These are phyloP conservation scores for Picathartes gymnocephalus DNA, from an alignment of 2,113 vertebrate genomes.

Conservation along the genomic window DNA sequence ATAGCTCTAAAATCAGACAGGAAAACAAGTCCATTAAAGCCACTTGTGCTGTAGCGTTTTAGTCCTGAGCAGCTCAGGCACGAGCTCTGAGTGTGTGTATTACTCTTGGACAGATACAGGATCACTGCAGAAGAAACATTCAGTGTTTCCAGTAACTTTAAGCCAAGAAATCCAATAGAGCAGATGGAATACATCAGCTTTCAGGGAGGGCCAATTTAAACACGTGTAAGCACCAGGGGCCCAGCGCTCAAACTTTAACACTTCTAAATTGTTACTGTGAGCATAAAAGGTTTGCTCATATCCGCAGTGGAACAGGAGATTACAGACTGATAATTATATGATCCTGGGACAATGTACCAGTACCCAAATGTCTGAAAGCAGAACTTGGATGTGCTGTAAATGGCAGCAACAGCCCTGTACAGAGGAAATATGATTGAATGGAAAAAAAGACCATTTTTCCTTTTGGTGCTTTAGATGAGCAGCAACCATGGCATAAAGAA, in stretches of 20 bases:
- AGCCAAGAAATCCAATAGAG: slow-evolving; percentile 41
- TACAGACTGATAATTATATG: slow-evolving; percentile 3
- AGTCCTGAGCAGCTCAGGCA: neutral
- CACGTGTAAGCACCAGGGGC: slow-evolving; percentile 23
- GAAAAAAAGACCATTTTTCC: neutral
- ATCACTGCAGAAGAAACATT: slow-evolving; percentile 40
- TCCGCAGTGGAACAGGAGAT: neutral
- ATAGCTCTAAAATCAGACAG: neutral
- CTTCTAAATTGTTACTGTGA: slow-evolving; percentile 18
- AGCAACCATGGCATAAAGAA: neutral
- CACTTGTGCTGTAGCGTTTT: neutral
- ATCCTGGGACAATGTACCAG: neutral
- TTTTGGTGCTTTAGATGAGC: neutral
- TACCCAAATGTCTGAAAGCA: neutral
- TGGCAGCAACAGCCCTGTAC: neutral
- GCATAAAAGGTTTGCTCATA: neutral
- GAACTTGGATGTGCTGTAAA: neutral
- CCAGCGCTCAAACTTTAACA: slow-evolving; percentile 15
- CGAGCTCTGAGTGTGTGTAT: neutral
- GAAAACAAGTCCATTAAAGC: neutral
- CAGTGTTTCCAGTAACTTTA: slow-evolving; percentile 44
- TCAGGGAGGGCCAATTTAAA: slow-evolving; percentile 55
- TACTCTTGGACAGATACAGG: slow-evolving; percentile 28
- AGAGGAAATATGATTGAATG: neutral
- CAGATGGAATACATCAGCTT: slow-evolving; percentile 57